Evolutionary conservation across 2,113 vertebrate genomes (phyloP).

Genomic region (Eclectus roratus): DNA sequence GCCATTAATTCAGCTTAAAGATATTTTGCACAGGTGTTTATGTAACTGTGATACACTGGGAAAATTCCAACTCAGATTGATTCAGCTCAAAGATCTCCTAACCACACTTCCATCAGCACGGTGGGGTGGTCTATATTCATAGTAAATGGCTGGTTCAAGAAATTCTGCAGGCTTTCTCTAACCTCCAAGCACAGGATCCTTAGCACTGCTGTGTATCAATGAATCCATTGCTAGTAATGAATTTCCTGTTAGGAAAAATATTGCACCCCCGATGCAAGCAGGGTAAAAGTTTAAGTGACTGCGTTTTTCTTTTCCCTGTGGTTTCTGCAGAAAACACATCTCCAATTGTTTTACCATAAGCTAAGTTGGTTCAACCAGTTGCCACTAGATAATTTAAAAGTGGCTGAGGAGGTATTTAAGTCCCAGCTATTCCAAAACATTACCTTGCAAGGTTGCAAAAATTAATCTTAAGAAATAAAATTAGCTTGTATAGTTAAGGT

Average conservation of each 20-base stretch:
- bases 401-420: not conserved
- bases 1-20: constrained; percentile 39
- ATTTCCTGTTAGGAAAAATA: constrained; percentile 10
- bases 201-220: not conserved
- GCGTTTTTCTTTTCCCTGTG: not conserved
- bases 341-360: not conserved
- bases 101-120: not conserved
- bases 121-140: not conserved
- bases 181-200: not conserved
- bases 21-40: constrained; percentile 51
- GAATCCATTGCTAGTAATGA: not conserved
- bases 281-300: not conserved
- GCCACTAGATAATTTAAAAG: not conserved
- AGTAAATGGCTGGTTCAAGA: constrained; percentile 13
- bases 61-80: constrained; percentile 43
- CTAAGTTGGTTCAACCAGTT: not conserved
- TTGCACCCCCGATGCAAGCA: not conserved
- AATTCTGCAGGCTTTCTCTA: not conserved
- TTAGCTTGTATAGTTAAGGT: not conserved
- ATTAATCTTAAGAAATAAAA: not conserved
- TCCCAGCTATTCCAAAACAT: not conserved
- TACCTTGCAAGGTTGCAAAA: not conserved
- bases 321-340: not conserved
- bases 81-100: constrained; percentile 21
- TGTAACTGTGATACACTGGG: constrained; percentile 54